Conservation (phyloP, 2,797 vertebrate genomes). For the Cheirogaleus major region DNA sequence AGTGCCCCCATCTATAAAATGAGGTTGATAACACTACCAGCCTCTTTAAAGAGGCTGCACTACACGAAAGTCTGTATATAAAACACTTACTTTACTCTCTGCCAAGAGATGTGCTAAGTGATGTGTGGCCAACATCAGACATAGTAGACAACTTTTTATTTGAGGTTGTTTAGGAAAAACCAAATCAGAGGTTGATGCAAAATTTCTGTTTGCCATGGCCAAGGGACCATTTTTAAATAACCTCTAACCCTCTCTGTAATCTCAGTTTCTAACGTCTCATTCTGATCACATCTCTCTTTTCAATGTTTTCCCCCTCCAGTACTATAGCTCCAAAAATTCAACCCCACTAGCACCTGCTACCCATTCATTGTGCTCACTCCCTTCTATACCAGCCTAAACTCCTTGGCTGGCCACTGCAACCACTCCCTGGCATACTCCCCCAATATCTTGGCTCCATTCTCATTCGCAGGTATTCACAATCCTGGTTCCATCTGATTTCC, state of each 20-base stretch:
- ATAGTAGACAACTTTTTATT: background rate
- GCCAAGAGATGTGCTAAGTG: background rate
- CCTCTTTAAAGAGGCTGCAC: background rate
- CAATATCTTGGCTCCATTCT: background rate
- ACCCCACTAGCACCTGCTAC: background rate
- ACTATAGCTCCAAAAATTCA: background rate
- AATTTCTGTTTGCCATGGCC: background rate
- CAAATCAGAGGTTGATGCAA: background rate
- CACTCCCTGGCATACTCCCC: background rate
- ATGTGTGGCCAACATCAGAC: background rate
- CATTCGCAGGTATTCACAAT: background rate
- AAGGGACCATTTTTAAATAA: background rate
- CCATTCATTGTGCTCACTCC: too few species aligned
- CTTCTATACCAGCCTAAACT: background rate
- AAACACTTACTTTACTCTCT: background rate
- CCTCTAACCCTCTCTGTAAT: background rate
- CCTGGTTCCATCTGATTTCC: background rate
- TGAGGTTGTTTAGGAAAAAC: background rate
- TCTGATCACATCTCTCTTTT: background rate
- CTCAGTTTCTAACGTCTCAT: background rate
- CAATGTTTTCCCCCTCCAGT: background rate
- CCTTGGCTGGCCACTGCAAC: background rate
- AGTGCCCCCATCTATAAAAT: background rate
- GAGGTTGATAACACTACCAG: background rate
- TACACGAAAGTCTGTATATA: background rate